Evolutionary conservation across 2,113 vertebrate genomes (phyloP).

Genomic region (Esox niger): DNA sequence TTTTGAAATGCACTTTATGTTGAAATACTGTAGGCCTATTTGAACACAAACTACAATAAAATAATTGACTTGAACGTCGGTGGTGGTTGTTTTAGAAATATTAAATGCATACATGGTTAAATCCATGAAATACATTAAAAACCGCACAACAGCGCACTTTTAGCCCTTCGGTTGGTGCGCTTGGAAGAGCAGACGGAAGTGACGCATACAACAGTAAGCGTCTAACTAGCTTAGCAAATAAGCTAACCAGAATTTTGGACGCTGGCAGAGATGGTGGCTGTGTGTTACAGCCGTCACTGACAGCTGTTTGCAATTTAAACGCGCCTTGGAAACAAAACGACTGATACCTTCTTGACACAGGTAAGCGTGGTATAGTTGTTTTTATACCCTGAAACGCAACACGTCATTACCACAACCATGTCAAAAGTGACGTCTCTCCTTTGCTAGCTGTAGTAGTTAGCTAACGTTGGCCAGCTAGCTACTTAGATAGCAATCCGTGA

Average conservation of each 20-base stretch:
- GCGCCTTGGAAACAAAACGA: neutral
- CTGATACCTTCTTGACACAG: conserved; percentile 27
- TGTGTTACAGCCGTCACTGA: conserved; percentile 50
- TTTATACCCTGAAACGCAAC: neutral
- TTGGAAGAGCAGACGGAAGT: conserved; percentile 14
- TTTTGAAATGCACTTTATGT: conserved; percentile 54
- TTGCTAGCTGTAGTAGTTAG: neutral
- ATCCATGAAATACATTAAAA: too few relatives aligned
- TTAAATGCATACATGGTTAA: too few relatives aligned
- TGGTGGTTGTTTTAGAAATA: neutral
- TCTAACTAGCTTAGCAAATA: conserved; percentile 28
- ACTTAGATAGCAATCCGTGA: neutral
- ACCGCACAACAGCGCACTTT: neutral
- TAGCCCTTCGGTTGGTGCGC: too few relatives aligned
- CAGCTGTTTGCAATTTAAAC: conserved; percentile 30
- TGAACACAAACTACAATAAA: conserved; percentile 1
- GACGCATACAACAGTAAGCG: conserved; percentile 4
- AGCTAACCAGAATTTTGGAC: conserved; percentile 39
- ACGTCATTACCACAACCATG: neutral
- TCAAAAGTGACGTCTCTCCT: neutral
- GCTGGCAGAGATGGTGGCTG: conserved; percentile 65
- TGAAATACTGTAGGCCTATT: conserved; percentile 39
- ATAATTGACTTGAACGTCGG: neutral
- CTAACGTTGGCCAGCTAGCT: conserved; percentile 46
- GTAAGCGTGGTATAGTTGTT: conserved; percentile 34